These are phyloP conservation scores for Apamea epomidion DNA, from an alignment of 2,888 invertebrate species.

Conservation along the genomic window DNA sequence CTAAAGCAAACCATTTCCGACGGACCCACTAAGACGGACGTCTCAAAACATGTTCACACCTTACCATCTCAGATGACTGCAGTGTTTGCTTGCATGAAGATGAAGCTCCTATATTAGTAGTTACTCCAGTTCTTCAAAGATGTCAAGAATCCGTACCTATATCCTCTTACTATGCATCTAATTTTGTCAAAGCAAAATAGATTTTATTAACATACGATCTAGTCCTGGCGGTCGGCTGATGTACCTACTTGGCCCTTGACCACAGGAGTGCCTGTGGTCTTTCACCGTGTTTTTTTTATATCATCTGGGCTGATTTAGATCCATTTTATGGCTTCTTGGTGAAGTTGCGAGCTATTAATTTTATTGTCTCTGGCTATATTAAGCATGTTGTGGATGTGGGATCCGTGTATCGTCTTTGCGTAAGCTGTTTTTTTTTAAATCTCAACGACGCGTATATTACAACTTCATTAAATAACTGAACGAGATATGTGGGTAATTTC, in stretches of 20 bases:
- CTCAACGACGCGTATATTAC: neutral
- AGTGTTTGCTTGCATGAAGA: neutral
- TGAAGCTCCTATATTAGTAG: neutral
- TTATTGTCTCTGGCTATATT: constrained; percentile 6
- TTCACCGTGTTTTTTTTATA: constrained; percentile 8
- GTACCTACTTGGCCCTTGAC: constrained; percentile 22
- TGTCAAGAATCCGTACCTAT: neutral
- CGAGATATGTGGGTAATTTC: neutral
- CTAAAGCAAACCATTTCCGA: constrained; percentile 30
- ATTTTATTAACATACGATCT: constrained; percentile 7
- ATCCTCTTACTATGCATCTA: neutral
- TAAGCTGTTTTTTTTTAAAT: neutral
- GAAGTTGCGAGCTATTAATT: constrained; percentile 12
- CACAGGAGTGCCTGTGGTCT: constrained; percentile 15
- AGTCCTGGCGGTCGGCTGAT: neutral
- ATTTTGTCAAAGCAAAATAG: constrained; percentile 13
- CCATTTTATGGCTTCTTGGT: constrained; percentile 24
- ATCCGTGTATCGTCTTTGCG: neutral
- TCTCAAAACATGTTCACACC: constrained; percentile 13
- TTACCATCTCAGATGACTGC: neutral
- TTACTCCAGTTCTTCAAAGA: neutral
- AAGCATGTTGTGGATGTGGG: neutral
- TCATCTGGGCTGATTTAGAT: constrained; percentile 9
- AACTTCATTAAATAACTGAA: neutral
- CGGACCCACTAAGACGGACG: constrained; percentile 2